Evolutionary conservation across 2,797 vertebrate genomes (phyloP), one percentile per base, ranked within the genome.

Genomic region (Euphonia xanthogaster): DNA sequence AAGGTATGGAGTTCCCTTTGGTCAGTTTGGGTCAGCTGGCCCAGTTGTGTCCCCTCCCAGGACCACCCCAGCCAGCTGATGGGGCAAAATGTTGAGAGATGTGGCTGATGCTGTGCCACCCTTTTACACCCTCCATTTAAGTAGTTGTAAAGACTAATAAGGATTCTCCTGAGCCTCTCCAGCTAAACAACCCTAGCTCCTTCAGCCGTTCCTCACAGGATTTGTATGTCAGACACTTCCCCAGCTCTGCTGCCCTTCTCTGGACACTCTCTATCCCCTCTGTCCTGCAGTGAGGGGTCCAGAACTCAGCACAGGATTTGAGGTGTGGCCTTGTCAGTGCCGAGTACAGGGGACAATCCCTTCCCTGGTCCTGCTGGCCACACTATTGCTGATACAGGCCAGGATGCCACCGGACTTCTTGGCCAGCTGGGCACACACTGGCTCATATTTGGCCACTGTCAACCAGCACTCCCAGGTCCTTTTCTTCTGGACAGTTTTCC

Each of bases 291-390:
- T 45, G 50, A 45, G 25, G 6, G 10, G 6, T 30, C 18, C 28
- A 44, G 4, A 50, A 18, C 8, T 10, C 14, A 33, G 3, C n/a
- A 19, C 39, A 39, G 33, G 1, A 18, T 24, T 60, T 2, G 7
- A 58, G 31, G 4, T 30, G 45, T 3, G 7, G 44, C 24, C 12
- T 39, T n/a, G 30, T 53, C 51, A 31, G 30, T 53, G 51, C 5
- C 2, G 0, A 53, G 60, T 14, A 19, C 24, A 57, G 9, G 2
- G 6, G 1, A 44, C 1, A 14, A 31, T 47, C 25, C 2, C 14
- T 27, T 5, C 1, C 6, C 25, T 66, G 10, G 1, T 16, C 14
- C 54, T 73, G 47, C 33, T 60, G 53, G 12, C 8, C 22, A 14
- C 30, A 2, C 18, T 4, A 1, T 7, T 44, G 7, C 18, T 54